Conservation (phyloP, 2,113 vertebrate genomes). For the Salvelinus namaycush region DNA sequence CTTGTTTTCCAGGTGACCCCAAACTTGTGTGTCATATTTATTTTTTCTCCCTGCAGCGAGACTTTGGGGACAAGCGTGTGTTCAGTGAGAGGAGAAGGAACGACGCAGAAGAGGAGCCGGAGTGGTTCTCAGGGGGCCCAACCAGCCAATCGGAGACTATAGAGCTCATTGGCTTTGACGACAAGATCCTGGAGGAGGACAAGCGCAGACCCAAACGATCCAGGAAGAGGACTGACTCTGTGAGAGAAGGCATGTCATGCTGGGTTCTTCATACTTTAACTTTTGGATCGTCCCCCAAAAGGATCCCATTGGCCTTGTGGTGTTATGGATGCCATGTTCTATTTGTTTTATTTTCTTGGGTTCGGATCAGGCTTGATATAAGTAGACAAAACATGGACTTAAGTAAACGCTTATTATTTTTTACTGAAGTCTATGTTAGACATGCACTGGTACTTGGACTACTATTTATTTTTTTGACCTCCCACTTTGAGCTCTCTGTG, state of each 20-base stretch:
- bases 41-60: slow-evolving; percentile 76
- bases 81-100: slow-evolving; percentile 95
- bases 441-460: too few species aligned
- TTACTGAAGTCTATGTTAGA: too few species aligned
- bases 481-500: too few species aligned
- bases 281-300: too few species aligned
- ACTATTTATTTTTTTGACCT: too few species aligned
- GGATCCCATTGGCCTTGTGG: too few species aligned
- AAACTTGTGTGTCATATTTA: too few species aligned
- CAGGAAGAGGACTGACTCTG: slow-evolving; percentile 79
- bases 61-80: slow-evolving; percentile 92
- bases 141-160: slow-evolving; percentile 99
- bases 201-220: slow-evolving; percentile 87
- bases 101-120: slow-evolving; percentile 95
- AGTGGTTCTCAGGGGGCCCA: slow-evolving; percentile 97
- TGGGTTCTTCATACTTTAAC: neutral
- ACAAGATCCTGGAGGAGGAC: slow-evolving; percentile 94
- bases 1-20: too few species aligned
- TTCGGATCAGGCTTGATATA: too few species aligned
- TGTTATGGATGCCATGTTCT: neutral
- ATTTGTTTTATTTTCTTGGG: neutral
- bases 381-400: too few species aligned
- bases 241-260: slow-evolving; percentile 84
- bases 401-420: too few species aligned
- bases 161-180: slow-evolving; percentile 95